A percentile compares a stretch with the other conserved stretches of the same genome.
Evolutionary conservation across 1,140 invertebrate genomes (phyloP).

Genomic region (Drosophila serrata): DNA sequence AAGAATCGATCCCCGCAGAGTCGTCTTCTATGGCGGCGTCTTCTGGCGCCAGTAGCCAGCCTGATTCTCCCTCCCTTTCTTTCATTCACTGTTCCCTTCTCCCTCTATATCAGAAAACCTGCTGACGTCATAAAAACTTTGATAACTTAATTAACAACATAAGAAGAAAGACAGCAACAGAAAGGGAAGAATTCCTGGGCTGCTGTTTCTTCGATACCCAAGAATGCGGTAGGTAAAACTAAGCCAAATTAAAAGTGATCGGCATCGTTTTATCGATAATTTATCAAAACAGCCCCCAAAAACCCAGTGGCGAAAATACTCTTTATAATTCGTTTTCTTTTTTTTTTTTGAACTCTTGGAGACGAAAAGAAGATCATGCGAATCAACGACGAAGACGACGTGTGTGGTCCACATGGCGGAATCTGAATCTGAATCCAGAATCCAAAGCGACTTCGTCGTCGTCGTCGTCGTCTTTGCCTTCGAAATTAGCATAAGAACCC

Average conservation of each 20-base stretch:
- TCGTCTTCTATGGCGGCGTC: constrained; percentile 60
- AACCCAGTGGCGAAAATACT: constrained; percentile 82
- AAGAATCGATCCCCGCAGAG: constrained; percentile 15
- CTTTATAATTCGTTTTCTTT: constrained; percentile 10
- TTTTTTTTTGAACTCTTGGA: constrained; percentile 1
- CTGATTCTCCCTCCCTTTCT: constrained; percentile 1
- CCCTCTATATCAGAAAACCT: constrained; percentile 17
- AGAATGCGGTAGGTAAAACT: constrained; percentile 81
- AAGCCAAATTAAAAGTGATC: constrained; percentile 84
- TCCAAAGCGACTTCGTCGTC: constrained; percentile 33
- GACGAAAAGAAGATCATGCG: constrained; percentile 49
- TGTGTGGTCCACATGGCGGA: constrained; percentile 75
- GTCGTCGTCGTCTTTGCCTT: constrained; percentile 15
- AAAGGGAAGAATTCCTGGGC: constrained; percentile 23
- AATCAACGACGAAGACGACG: constrained; percentile 63
- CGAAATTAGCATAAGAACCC: constrained; percentile 78
- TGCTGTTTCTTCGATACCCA: constrained; percentile 2
- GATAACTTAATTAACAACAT: constrained; percentile 80
- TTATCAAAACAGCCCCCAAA: constrained; percentile 69
- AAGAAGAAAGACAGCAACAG: neutral
- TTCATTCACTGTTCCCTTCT: constrained; percentile 4
- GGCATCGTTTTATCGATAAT: constrained; percentile 84
- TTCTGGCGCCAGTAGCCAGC: constrained; percentile 65
- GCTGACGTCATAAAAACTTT: constrained; percentile 82
- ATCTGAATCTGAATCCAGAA: constrained; percentile 16